phyloP scores from a whole-genome alignment of 2,797 vertebrate species.

The Fistularia tabacaria region DNA sequence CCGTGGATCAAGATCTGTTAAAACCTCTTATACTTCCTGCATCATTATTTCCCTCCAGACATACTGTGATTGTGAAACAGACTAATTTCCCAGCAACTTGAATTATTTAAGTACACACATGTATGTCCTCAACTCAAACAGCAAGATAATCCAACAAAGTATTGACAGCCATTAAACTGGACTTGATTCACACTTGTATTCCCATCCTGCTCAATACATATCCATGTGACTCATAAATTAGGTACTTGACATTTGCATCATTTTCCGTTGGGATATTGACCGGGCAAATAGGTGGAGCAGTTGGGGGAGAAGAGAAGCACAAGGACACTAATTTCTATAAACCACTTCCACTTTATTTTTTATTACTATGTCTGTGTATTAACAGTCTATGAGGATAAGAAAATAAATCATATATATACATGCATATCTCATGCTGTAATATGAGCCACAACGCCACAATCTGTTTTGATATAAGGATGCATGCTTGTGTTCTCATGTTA shows the following conservation, averaged over 20 bases:
- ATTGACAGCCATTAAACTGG: conserved; percentile 39
- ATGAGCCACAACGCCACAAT: too few relatives aligned
- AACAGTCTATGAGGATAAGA: too few relatives aligned
- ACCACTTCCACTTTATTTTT: too few relatives aligned
- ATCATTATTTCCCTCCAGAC: background rate
- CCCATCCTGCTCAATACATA: conserved; percentile 5
- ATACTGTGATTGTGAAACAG: background rate
- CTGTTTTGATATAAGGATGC: background rate
- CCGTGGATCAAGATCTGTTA: conserved; percentile 11
- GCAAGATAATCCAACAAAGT: conserved; percentile 42
- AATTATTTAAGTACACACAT: background rate
- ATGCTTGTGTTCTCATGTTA: background rate
- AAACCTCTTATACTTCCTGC: conserved; percentile 1
- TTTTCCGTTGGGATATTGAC: conserved; percentile 42
- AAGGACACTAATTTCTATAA: too few relatives aligned
- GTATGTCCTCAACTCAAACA: conserved; percentile 14
- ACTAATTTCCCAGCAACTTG: background rate
- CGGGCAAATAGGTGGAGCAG: background rate
- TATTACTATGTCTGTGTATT: too few relatives aligned
- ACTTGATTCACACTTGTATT: conserved; percentile 18
- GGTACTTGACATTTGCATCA: conserved; percentile 55
- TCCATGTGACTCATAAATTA: conserved; percentile 46
- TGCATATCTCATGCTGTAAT: too few relatives aligned
- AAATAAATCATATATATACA: too few relatives aligned
- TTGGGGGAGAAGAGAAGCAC: background rate